Evolutionary conservation across 2,888 invertebrate species (phyloP), one percentile per base, ranked within the genome.

Genomic region (Molanna angustata): DNA sequence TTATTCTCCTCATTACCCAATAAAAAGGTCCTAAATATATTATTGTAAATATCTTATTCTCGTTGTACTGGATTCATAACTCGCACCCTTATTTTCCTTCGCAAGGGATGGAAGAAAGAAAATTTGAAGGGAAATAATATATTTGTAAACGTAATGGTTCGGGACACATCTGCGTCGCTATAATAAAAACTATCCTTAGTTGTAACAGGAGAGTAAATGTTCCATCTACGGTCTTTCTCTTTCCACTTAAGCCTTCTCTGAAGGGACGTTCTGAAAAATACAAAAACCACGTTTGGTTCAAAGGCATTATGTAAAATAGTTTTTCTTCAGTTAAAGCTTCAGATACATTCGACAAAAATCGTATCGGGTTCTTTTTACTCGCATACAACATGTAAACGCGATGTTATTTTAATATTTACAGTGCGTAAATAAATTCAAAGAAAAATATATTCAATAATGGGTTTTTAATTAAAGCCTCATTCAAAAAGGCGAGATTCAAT

Each of bases 161-260:
- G 32, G 42, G 52, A 35, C 51, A 46, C 57, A 57, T 57, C 52
- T 57, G 57, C 48, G 57, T 48, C 54, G 40, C 52, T 54, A 50
- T 54, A 57, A 57, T 54, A 57, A 57, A 57, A 57, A 57, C 54
- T 54, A 51, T 52, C 57, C 57, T 54, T 51, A 45, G 54, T 14
- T 50, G 39, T 57, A 57, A 57, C 54, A 54, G 44, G 54, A 54
- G 48, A 57, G 51, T 49, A 57, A 54, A 51, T 57, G 54, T 53
- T 46, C 56, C 52, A 49, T 49, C 46, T 32, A 9, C 31, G 52
- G 52, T 40, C 52, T 35, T 33, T 43, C 35, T 14, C 13, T 27
- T 32, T 33, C 18, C 17, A 7, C 21, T 43, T 40, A n/a, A 21
- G 22, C n/a, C n/a, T n/a, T n/a, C n/a, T n/a, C n/a, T n/a, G n/a